phyloP scores from a whole-genome alignment of 2,888 invertebrate genomes.

The Trissoscelio sp. region DNA sequence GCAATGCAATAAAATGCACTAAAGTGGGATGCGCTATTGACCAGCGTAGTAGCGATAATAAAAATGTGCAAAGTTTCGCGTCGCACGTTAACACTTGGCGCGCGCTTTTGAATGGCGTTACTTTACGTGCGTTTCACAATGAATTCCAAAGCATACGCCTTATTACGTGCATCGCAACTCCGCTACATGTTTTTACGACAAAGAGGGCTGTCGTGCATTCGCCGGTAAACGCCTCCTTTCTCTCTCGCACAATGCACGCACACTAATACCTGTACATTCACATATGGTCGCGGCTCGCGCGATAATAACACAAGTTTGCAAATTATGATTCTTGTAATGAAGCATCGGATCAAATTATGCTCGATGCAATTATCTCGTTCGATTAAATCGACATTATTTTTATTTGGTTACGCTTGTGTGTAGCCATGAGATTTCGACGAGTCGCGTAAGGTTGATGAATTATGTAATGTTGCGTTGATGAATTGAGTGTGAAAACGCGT shows the following conservation, averaged over 20 bases:
- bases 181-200: constrained; percentile 56
- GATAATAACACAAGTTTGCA: constrained; percentile 61
- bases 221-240: constrained; percentile 50
- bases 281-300: constrained; percentile 11
- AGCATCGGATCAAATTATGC: constrained; percentile 48
- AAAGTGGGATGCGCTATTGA: constrained; percentile 60
- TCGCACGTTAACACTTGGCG: constrained; percentile 42
- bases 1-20: constrained; percentile 53
- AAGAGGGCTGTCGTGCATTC: constrained; percentile 38
- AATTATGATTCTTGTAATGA: constrained; percentile 62
- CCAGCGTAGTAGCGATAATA: constrained; percentile 51
- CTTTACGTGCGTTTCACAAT: constrained; percentile 54
- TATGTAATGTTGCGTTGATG: constrained; percentile 53
- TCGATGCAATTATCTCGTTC: constrained; percentile 57
- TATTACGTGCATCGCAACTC: constrained; percentile 45
- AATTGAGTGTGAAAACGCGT: constrained; percentile 48
- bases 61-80: constrained; percentile 57
- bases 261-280: neutral
- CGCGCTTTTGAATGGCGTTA: constrained; percentile 57
- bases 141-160: constrained; percentile 60
- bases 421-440: constrained; percentile 50
- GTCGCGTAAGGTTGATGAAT: constrained; percentile 49
- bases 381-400: constrained; percentile 62
- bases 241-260: constrained; percentile 21
- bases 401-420: constrained; percentile 36